These are phyloP conservation scores for Heterohyrax brucei DNA, from an alignment of 2,797 vertebrate species.

Conservation along the genomic window DNA sequence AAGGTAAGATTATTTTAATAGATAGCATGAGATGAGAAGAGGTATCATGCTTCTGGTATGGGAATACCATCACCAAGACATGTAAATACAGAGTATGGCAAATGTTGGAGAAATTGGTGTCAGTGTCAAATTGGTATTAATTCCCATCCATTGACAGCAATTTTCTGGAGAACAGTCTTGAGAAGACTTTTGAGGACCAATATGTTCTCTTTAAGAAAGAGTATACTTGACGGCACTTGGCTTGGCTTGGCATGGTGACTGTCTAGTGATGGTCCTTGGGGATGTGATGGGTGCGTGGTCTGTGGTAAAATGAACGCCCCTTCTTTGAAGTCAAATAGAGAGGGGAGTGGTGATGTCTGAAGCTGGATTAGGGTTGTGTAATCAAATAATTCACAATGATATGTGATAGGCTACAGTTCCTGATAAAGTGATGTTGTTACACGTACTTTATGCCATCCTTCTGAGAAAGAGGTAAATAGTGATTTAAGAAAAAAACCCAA, in stretches of 20 bases:
- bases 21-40: neutral
- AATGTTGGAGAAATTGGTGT: neutral
- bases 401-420: neutral
- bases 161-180: neutral
- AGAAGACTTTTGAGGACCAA: neutral
- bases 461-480: neutral
- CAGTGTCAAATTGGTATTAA: neutral
- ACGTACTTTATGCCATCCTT: neutral
- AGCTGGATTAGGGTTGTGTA: neutral
- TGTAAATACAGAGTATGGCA: neutral
- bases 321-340: neutral
- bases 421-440: neutral
- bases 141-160: neutral
- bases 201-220: neutral
- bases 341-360: neutral
- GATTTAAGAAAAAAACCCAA: slow-evolving; percentile 1
- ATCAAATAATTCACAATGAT: neutral
- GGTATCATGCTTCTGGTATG: neutral
- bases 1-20: neutral
- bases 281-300: neutral
- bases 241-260: neutral
- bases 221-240: too few relatives aligned
- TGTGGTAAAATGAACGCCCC: neutral
- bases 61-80: neutral
- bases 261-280: neutral